Evolutionary conservation across 2,797 vertebrate genomes (phyloP), one percentile per base, ranked within the genome.

Genomic region (Sebastes dallii): DNA sequence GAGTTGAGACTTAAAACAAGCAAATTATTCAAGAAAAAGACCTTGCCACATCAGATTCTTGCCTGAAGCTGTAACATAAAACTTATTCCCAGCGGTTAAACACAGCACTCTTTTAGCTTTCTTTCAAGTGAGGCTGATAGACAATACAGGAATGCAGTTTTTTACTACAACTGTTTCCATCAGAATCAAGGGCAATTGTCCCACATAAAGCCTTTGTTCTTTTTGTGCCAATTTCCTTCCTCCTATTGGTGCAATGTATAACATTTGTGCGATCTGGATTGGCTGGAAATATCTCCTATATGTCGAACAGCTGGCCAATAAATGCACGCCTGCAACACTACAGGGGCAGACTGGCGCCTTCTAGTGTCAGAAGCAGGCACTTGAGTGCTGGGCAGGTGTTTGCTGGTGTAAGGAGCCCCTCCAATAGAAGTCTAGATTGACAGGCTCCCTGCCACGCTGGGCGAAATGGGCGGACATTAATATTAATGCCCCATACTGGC

Each of bases 401-500:
- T 61, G 70, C 71, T 75, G 81, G 69, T 62, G 77, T 78, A 71
- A 60, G 62, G 71, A 88, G 83, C 79, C 87, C 64, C 69, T 92
- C 78, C 78, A 82, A 86, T 78, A 75, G 70, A 83, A 78, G 86
- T 60, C 70, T 80, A 82, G 93, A 95, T 92, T 94, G 93, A 94
- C 93, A 94, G 89, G 83, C 83, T 93, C 90, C 85, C 91, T 92
- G 81, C 88, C 92, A 94, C 32, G 74, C 81, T 91, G 89, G 90
- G 92, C 80, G 54, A 93, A 94, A 94, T 92, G 86, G 94, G 83
- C 59, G 81, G 86, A 80, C 92, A 95, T 94, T 93, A 95, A 95
- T 95, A 95, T 95, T 95, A 94, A 95, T 94, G 92, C 80, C 79
- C 89, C 89, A 93, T 78, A 87, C 92, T 90, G 90, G 83, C 82